Base-by-base conservation (phyloP, 2,797 vertebrate species). In the Sebastes vulpes region DNA sequence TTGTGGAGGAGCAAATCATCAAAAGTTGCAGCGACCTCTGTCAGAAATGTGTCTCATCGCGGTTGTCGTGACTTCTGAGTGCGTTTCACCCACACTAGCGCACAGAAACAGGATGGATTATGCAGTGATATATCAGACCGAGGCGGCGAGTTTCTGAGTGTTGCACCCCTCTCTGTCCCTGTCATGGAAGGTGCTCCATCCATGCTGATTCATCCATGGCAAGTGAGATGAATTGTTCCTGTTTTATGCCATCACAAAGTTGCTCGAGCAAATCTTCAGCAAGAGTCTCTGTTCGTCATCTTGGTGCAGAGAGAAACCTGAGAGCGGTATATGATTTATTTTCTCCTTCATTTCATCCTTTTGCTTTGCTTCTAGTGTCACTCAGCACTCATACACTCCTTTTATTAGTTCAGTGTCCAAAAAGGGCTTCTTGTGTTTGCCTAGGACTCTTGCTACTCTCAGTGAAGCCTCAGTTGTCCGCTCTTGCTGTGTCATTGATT, bases 201-300 rank as follows among this genome's bases (percentile, higher is more conserved):
- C 53, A 59, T 69, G 65, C 42, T 69, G 75, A 82, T 72, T 72
- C 35, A 60, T 76, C 63, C 67, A 50, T 61, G 26, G 38, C 35
- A 29, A 72, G 74, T 57, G 32, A 67, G 63, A 82, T 76, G 67
- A 76, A 63, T 66, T 71, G 73, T 56, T 64, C 74, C 68, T 38
- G 38, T 58, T 72, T 77, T 61, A 48, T 61, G 48, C 35, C 61
- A 57, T 70, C 65, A 48, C 53, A 74, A 50, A 77, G 69, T 58
- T 58, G 52, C 58, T 58, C 29, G 50, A 64, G 69, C 69, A 68
- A 73, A 72, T 67, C 68, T 57, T 48, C 28, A 48, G 63, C 21
- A 29, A 28, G 53, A 58, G 59, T 73, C 52, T 46, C 18, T 25
- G 69, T 57, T 57, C 18, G 35, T 42, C 46, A 50, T 50, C 73